Evolutionary conservation across 2,888 invertebrate species (phyloP).

Genomic region (Ophion obscuratus): DNA sequence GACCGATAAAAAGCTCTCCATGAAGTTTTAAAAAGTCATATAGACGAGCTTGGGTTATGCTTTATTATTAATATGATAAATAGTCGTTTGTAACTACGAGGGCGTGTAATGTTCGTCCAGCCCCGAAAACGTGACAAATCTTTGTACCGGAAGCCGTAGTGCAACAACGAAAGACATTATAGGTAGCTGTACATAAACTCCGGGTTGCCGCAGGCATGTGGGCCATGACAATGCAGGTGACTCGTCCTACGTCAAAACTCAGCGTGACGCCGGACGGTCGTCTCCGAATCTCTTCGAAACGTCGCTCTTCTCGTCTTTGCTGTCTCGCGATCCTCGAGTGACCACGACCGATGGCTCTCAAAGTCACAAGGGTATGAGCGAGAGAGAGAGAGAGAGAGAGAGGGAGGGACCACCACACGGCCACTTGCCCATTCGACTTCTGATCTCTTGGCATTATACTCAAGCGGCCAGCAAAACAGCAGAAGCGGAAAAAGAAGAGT

Average conservation of each 20-base stretch:
- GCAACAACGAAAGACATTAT: slow-evolving; percentile 41
- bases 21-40: neutral
- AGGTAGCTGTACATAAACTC: slow-evolving; percentile 48
- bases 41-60: neutral
- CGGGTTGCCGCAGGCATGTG: slow-evolving; percentile 67
- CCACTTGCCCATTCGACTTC: slow-evolving; percentile 60
- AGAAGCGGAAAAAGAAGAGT: slow-evolving; percentile 52
- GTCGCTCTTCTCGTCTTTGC: slow-evolving; percentile 60
- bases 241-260: slow-evolving; percentile 84
- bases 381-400: slow-evolving; percentile 50
- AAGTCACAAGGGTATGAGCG: slow-evolving; percentile 45
- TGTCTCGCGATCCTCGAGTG: slow-evolving; percentile 61
- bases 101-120: slow-evolving; percentile 45
- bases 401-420: slow-evolving; percentile 63
- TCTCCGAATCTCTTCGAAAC: slow-evolving; percentile 60
- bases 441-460: slow-evolving; percentile 59
- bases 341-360: slow-evolving; percentile 48
- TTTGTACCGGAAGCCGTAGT: slow-evolving; percentile 58
- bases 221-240: slow-evolving; percentile 84
- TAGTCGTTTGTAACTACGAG: slow-evolving; percentile 17
- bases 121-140: slow-evolving; percentile 61
- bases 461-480: slow-evolving; percentile 51
- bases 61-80: slow-evolving; percentile 10
- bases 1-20: no score
- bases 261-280: slow-evolving; percentile 80